Base-by-base conservation (phyloP, 1,140 invertebrate genomes). In the Sitophilus oryzae region DNA sequence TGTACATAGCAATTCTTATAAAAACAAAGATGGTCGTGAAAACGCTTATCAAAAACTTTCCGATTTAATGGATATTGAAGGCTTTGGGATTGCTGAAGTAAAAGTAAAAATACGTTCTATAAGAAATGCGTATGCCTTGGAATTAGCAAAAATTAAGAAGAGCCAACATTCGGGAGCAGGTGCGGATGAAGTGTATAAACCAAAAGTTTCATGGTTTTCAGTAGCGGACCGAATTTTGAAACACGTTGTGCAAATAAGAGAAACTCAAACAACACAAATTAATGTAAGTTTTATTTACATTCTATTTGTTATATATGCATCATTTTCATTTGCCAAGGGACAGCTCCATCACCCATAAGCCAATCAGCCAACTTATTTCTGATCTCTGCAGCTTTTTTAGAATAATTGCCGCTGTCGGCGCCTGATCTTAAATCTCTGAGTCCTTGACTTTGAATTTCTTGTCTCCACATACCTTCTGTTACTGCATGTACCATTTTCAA, bases 11-110 rank as follows among this genome's bases (percentile, higher is more conserved):
- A 35, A 11, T 36, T 9, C 18, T 37, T 49, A 49, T 19, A 37
- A 49, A 49, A 52, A 23, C 45, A 18, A 54, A 59, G 25, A 54
- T 55, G 42, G n/a, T n/a, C n/a, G n/a, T n/a, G n/a, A n/a, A n/a
- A n/a, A n/a, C n/a, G n/a, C n/a, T n/a, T n/a, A n/a, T n/a, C n/a
- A n/a, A n/a, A n/a, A n/a, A n/a, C n/a, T n/a, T n/a, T n/a, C n/a
- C n/a, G n/a, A n/a, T n/a, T n/a, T n/a, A n/a, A n/a, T n/a, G n/a
- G n/a, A n/a, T n/a, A n/a, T n/a, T n/a, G n/a, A n/a, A n/a, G n/a
- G n/a, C n/a, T n/a, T n/a, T n/a, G n/a, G n/a, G n/a, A n/a, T n/a
- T n/a, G n/a, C n/a, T n/a, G n/a, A n/a, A n/a, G n/a, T n/a, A n/a
- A n/a, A n/a, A n/a, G n/a, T n/a, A n/a, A n/a, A n/a, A n/a, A n/a